Evolutionary conservation across 2,113 vertebrate species (phyloP).

Genomic region (Gymnobelideus leadbeateri): DNA sequence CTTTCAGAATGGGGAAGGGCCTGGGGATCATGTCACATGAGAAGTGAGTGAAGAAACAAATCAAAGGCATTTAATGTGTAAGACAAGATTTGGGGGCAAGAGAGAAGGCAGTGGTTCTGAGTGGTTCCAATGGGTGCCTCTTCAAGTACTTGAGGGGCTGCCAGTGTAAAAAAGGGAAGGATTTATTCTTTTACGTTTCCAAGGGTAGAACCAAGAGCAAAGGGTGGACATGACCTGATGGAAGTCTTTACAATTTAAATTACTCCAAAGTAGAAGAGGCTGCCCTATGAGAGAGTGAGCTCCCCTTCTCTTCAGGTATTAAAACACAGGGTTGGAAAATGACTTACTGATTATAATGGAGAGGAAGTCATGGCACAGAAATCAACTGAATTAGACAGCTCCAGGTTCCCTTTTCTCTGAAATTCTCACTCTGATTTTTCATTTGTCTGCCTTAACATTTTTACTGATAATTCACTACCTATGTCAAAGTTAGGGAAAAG

Average conservation of each 20-base stretch:
- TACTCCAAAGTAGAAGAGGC: neutral
- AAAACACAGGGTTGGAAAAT: neutral
- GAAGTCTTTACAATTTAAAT: neutral
- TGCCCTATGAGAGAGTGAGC: neutral
- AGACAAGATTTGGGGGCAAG: neutral
- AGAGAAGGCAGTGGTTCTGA: neutral
- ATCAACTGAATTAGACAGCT: neutral
- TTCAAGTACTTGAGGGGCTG: neutral
- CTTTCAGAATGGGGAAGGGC: neutral
- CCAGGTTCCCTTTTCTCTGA: neutral
- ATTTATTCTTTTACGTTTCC: neutral
- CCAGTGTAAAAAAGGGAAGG: neutral
- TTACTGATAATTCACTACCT: neutral
- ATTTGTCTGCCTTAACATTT: neutral
- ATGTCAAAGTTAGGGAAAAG: neutral
- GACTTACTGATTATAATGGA: neutral
- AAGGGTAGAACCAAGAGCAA: neutral
- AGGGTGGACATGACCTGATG: neutral
- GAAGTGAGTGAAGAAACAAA: neutral
- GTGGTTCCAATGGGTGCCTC: neutral
- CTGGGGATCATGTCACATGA: neutral
- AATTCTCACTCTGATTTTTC: neutral
- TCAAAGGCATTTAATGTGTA: neutral
- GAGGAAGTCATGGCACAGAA: neutral
- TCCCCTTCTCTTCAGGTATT: neutral